Evolutionary conservation across 1,140 invertebrate species (phyloP), one percentile per base, ranked within the genome.

Genomic region (Planococcus citri): DNA sequence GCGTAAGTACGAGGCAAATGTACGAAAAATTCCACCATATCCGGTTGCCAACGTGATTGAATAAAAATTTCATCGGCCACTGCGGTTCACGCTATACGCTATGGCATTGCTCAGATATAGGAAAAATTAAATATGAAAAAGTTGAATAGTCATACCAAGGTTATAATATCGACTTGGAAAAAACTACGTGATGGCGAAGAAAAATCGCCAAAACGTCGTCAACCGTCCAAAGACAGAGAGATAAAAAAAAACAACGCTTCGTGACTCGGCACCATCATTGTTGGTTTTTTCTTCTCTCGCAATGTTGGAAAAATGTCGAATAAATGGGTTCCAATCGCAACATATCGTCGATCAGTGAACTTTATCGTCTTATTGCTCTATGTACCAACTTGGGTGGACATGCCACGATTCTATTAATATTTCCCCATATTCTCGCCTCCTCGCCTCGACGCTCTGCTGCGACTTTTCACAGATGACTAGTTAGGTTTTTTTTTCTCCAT

Each of bases 391-490:
- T 17, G 6, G n/a, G 12, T 33, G 41, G n/a, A 51, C 41, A 20
- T 51, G 6, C 6, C 41, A 4, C 41, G 41, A 51, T 51, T 51
- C 41, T 17, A 51, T 51, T 51, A 51, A 51, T n/a, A 51, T 51
- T 51, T 51, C 41, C 41, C 41, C 41, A 51, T 51, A 51, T 51
- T 51, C 41, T 51, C n/a, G n/a, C n/a, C n/a, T n/a, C n/a, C n/a
- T n/a, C n/a, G n/a, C n/a, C n/a, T n/a, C n/a, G n/a, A n/a, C n/a
- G n/a, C n/a, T n/a, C n/a, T n/a, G n/a, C n/a, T 51, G 41, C n/a
- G 41, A 51, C 41, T 51, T 51, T 51, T 51, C 41, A 51, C 41
- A 51, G 41, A 51, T 51, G 41, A 51, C 41, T 51, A 17, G 41
- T 9, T 17, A 51, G 3, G n/a, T 51, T 51, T 51, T 51, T 51